phyloP scores from a whole-genome alignment of 1,140 invertebrate species.

The Hycleus cichorii region DNA sequence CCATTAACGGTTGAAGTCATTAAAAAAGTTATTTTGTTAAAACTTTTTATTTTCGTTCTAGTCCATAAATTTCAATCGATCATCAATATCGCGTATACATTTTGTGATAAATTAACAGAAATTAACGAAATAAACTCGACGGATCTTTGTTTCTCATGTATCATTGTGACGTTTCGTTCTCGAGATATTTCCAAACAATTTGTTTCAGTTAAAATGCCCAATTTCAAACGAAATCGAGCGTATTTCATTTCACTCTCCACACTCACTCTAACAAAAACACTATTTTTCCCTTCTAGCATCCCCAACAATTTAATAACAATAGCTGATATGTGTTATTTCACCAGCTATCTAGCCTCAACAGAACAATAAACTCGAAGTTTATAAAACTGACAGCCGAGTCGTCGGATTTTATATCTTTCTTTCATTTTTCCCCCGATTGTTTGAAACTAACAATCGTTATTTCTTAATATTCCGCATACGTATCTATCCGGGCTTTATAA shows the following conservation, averaged over 20 bases:
- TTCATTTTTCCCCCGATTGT: not conserved
- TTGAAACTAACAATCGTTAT: not conserved
- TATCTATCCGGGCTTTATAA: not conserved
- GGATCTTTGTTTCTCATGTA: constrained; percentile 1
- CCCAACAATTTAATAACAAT: constrained; percentile 1
- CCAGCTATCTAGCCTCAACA: not conserved
- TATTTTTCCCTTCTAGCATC: too few relatives aligned
- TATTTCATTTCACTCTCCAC: constrained; percentile 3
- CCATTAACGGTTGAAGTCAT: too few relatives aligned
- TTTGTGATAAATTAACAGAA: too few relatives aligned
- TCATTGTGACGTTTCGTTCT: constrained; percentile 13
- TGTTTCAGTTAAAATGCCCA: constrained; percentile 13
- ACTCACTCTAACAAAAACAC: too few relatives aligned
- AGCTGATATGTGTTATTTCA: not conserved
- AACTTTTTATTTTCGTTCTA: too few relatives aligned
- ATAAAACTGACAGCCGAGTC: too few relatives aligned
- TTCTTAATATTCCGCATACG: not conserved
- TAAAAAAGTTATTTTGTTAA: too few relatives aligned
- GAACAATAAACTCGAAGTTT: not conserved
- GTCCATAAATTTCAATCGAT: too few relatives aligned
- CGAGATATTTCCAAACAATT: constrained; percentile 15
- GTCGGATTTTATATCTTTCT: not conserved
- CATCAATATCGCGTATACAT: too few relatives aligned
- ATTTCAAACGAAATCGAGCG: constrained; percentile 8
- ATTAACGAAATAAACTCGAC: too few relatives aligned